Conservation (phyloP, 2,888 invertebrate species). For the Dolichopus griseipennis region DNA sequence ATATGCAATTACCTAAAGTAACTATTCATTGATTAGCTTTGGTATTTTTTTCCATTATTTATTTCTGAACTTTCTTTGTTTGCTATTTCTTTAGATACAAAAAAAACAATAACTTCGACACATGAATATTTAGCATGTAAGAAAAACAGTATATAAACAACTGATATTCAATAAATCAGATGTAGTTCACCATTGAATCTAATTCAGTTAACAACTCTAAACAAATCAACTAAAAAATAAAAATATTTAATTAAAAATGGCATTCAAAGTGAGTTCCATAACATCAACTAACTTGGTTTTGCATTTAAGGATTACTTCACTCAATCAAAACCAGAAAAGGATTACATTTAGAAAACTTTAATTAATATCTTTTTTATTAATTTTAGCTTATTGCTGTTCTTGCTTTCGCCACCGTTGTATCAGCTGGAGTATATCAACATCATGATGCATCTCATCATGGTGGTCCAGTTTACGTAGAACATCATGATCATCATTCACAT, state of each 20-base stretch:
- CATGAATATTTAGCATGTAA: background rate
- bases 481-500: background rate
- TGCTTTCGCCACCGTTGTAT: background rate
- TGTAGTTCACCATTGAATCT: background rate
- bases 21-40: no score
- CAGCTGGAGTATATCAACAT: background rate
- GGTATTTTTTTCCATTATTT: no score
- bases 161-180: background rate
- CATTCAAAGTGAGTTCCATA: background rate
- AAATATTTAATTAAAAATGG: background rate
- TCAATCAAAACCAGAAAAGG: no score
- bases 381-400: conserved; percentile 3
- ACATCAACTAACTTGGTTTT: no score
- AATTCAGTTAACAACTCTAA: conserved; percentile 3
- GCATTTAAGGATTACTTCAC: no score
- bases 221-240: background rate
- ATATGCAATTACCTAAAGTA: background rate
- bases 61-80: no score
- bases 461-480: conserved; percentile 15
- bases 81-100: background rate
- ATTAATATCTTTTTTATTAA: background rate
- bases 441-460: conserved; percentile 2
- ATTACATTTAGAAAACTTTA: no score
- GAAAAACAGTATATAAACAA: background rate
- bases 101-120: background rate